Base-by-base conservation (phyloP, 2,888 invertebrate genomes). In the Lomographa bimaculata region DNA sequence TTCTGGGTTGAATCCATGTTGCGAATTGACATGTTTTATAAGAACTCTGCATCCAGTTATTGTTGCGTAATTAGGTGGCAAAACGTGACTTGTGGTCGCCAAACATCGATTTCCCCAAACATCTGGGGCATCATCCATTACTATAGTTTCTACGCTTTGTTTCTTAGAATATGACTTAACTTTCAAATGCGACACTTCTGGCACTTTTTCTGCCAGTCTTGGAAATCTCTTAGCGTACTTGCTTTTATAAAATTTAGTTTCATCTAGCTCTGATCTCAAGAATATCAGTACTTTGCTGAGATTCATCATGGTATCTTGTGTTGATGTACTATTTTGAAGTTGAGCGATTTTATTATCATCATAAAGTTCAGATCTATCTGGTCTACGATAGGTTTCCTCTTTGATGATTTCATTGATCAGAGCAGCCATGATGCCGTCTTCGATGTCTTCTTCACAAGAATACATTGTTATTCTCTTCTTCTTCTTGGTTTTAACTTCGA, bases 61-160 rank as follows among this genome's bases (percentile, higher is more conserved):
- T 18, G 75, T 79, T 1, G 72, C 57, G 49, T 76, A 77, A 40
- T 79, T 66, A 5, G 85, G 82, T 7, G 85, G 85, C 0, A 85
- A 45, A 2, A 83, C 70, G 70, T 70, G 71, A 6, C 7, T 55
- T 55, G 12, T 56, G 27, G 1, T 32, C 28, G 8, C 41, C 39
- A 36, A 69, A 50, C 2, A 3, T 11, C 26, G 21, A 10, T 51
- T 54, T 3, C 81, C 83, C 82, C 81, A 85, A 37, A 84, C 59
- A 50, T 75, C 72, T 9, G 76, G 76, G 8, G 30, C 9, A 1
- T 49, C 26, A 21, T 14, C 12, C 7, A 26, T 10, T 5, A 25
- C 2, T 12, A 46, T 23, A 8, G 46, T 48, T 26, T 49, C 45
- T 7, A 57, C 51, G 1, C 38, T 32, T 2, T 54, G 39, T 33